Conservation (phyloP, 2,113 vertebrate species). For the Stictonetta naevosa region DNA sequence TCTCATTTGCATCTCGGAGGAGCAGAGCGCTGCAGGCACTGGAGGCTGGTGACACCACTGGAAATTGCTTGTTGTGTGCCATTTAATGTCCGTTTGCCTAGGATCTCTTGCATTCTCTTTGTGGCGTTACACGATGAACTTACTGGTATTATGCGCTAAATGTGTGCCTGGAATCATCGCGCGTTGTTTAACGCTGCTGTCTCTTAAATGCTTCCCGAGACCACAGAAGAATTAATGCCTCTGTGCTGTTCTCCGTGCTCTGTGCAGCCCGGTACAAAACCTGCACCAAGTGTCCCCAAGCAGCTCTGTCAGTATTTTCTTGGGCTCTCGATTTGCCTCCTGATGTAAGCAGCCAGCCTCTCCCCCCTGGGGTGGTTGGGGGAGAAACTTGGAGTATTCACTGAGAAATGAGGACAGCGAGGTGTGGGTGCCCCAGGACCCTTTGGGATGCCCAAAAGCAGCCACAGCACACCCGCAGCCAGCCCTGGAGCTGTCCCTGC, state of each 20-base stretch:
- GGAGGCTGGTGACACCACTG: neutral
- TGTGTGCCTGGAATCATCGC: fast-evolving
- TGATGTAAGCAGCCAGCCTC: too few species aligned
- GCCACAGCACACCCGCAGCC: too few species aligned
- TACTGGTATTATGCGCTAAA: fast-evolving
- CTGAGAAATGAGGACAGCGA: too few species aligned
- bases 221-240: fast-evolving
- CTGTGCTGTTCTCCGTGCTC: neutral
- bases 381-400: too few species aligned
- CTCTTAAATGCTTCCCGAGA: neutral
- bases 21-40: neutral
- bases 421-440: too few species aligned
- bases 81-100: fast-evolving
- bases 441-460: too few species aligned
- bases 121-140: fast-evolving
- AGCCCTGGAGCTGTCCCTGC: too few species aligned
- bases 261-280: neutral
- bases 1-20: neutral
- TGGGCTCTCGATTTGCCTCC: neutral
- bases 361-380: too few species aligned
- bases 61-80: neutral
- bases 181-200: fast-evolving
- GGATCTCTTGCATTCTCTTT: fast-evolving
- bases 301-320: neutral
- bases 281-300: fast-evolving